Evolutionary conservation across 2,113 vertebrate genomes (phyloP).

Genomic region (Gopherus evgoodei): DNA sequence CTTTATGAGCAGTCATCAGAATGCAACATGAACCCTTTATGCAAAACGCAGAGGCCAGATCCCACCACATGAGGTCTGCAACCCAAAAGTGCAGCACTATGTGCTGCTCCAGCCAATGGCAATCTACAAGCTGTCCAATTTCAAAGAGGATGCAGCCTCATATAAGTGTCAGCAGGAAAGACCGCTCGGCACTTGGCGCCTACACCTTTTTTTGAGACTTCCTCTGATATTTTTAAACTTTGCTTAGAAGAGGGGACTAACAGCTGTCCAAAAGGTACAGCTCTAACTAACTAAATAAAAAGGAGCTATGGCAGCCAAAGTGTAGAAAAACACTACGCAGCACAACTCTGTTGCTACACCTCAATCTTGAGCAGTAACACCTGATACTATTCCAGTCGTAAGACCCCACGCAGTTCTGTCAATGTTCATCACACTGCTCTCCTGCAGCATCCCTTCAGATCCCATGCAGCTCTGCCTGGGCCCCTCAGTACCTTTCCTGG

Average conservation of each 20-base stretch:
- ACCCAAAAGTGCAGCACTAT: conserved; percentile 30
- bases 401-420: not conserved
- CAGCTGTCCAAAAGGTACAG: not conserved
- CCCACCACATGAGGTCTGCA: not conserved
- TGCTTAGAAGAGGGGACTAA: not conserved
- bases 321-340: not conserved
- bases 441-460: not conserved
- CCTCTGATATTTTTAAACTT: conserved; percentile 47
- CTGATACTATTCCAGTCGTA: conserved; percentile 49
- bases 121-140: fast-evolving
- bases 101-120: conserved; percentile 35
- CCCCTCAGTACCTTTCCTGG: not conserved
- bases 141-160: conserved; percentile 53
- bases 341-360: conserved; percentile 10
- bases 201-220: conserved; percentile 53
- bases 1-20: not conserved
- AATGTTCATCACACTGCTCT: not conserved
- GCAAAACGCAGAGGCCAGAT: not conserved
- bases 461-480: conserved; percentile 21
- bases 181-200: conserved; percentile 29
- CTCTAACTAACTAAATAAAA: not conserved
- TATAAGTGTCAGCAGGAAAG: conserved; percentile 26
- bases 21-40: not conserved
- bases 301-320: fast-evolving
- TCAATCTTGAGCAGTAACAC: not conserved